Percentiles rank a stretch among this genome's conserved stretches.
Evolutionary conservation across 1,140 invertebrate genomes (phyloP).

Genomic region (Branchinecta lynchi): DNA sequence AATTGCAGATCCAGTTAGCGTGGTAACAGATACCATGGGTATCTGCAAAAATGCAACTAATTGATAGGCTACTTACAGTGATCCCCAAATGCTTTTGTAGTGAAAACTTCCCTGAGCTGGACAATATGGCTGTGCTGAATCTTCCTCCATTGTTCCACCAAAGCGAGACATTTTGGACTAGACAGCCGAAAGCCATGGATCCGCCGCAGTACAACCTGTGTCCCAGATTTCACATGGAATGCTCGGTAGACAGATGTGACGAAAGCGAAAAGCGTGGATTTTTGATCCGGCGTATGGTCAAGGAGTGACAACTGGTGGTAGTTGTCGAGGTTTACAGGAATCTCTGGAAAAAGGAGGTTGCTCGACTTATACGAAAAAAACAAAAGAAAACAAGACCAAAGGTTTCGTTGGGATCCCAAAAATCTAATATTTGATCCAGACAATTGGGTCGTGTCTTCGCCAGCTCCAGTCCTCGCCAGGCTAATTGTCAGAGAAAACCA

Average conservation of each 20-base stretch:
- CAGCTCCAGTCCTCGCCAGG: too few species aligned
- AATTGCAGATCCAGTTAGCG: too few species aligned
- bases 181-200: conserved; percentile 69
- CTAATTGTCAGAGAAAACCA: too few species aligned
- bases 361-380: conserved; percentile 16
- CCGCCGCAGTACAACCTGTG: conserved; percentile 67
- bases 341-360: conserved; percentile 34
- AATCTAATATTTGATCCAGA: too few species aligned
- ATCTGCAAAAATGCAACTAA: too few species aligned
- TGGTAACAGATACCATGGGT: too few species aligned
- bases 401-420: too few species aligned
- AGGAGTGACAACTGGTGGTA: conserved; percentile 76
- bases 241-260: conserved; percentile 81
- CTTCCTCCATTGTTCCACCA: conserved; percentile 86
- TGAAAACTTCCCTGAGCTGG: conserved; percentile 77
- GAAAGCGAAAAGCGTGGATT: conserved; percentile 51
- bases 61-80: conserved; percentile 55
- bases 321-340: conserved; percentile 71
- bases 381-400: too few species aligned
- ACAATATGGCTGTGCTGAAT: conserved; percentile 84
- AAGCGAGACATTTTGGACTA: conserved; percentile 64
- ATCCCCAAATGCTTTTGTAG: conserved; percentile 88
- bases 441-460: too few species aligned
- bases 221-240: conserved; percentile 68
- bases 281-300: conserved; percentile 43